Evolutionary conservation across 2,797 vertebrate species (phyloP), one percentile per base, ranked within the genome.

Genomic region (Hypotaenidia okinawae): DNA sequence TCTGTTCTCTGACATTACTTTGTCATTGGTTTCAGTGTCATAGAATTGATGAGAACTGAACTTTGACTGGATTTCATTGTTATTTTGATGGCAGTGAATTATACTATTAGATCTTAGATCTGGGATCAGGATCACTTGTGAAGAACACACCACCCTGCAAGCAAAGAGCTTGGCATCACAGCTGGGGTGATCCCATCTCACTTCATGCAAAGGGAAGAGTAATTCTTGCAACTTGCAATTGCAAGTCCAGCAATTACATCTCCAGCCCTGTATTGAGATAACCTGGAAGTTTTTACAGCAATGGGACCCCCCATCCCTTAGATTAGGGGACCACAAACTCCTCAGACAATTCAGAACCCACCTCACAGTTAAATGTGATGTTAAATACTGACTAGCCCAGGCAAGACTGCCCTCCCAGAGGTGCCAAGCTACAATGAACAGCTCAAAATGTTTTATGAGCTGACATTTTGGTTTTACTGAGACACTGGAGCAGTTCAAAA

Each of bases 401-500:
- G n/a, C 51, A 27, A n/a, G 16, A n/a, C 33, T 22, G 27, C 70
- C 62, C 68, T 57, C 66, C 77, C n/a, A 28, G 28, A 47, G 54
- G 54, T 78, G 85, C 83, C 84, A 59, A 54, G 39, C 58, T 51
- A 57, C 52, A 72, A 52, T 6, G 70, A 62, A 59, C 33, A 33
- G 55, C 39, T 68, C 64, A 49, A 87, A 89, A 90, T 33, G 9
- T 28, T 89, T 89, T 62, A 76, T 80, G 58, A 84, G 79, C 43
- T 70, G 67, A 75, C 49, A 87, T 67, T 85, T 69, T 22, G 66
- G 58, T 59, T 87, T 93, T 52, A 68, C 72, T 74, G 62, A 81
- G 55, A 69, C 25, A 10, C 45, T 22, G 25, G 70, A 79, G 59
- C n/a, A 51, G 86, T 86, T 96, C 89, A 91, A 94, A 96, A 79